Conservation (phyloP, 2,113 vertebrate species). For the Rattus norvegicus region GRCr8 NC_086039.1:36177501-36178000, state of each 20-base stretch:
- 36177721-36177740: constrained; percentile 69
- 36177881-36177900: constrained; percentile 51
- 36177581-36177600: constrained; percentile 71
- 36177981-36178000: constrained; percentile 54
- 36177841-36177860: constrained; percentile 48
- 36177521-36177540: constrained; percentile 67
- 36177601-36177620: constrained; percentile 69
- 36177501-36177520: constrained; percentile 77
- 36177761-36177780: constrained; percentile 70
- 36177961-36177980: constrained; percentile 40
- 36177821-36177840: constrained; percentile 39
- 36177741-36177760: constrained; percentile 67
- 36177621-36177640: constrained; percentile 72
- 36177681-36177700: constrained; percentile 68
- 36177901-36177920: constrained; percentile 48
- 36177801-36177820: constrained; percentile 32
- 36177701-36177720: constrained; percentile 60
- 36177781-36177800: constrained; percentile 59
- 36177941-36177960: constrained; percentile 53
- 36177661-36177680: constrained; percentile 62
- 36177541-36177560: constrained; percentile 71
- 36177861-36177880: constrained; percentile 65
- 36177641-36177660: constrained; percentile 65
- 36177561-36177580: constrained; percentile 74
- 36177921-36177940: constrained; percentile 58